Evolutionary conservation across 2,888 invertebrate species (phyloP).

Genomic region (Megalurothrips usitatus): DNA sequence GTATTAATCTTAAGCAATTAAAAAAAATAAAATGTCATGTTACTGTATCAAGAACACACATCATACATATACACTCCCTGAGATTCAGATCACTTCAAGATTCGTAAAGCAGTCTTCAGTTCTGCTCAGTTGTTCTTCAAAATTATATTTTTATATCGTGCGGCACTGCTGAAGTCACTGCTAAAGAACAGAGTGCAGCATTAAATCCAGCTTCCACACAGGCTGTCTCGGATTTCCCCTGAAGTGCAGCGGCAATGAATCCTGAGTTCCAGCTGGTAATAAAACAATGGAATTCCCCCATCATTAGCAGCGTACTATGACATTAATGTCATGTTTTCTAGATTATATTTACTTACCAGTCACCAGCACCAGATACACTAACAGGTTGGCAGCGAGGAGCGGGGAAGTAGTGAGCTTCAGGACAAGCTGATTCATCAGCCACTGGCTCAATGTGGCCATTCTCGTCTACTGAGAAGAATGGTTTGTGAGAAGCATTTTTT

Average conservation of each 20-base stretch:
- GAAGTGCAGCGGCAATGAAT: not conserved
- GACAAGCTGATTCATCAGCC: no score
- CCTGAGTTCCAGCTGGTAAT: not conserved
- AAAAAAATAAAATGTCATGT: no score
- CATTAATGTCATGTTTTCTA: not conserved
- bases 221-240: not conserved
- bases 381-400: slow-evolving; percentile 20
- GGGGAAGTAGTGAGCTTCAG: slow-evolving; percentile 32
- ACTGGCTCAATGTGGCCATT: not conserved
- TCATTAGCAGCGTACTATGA: not conserved
- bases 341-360: slow-evolving; percentile 34
- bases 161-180: not conserved
- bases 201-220: not conserved
- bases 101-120: no score
- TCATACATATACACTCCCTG: no score
- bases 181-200: not conserved
- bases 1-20: no score
- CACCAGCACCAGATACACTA: slow-evolving; percentile 38
- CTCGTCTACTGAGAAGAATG: not conserved
- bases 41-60: no score
- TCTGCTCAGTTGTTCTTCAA: no score
- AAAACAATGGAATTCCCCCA: not conserved
- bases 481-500: not conserved
- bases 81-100: no score
- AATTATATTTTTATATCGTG: not conserved